phyloP scores from a whole-genome alignment of 2,797 vertebrate species.

The Sebastes steindachneri region DNA sequence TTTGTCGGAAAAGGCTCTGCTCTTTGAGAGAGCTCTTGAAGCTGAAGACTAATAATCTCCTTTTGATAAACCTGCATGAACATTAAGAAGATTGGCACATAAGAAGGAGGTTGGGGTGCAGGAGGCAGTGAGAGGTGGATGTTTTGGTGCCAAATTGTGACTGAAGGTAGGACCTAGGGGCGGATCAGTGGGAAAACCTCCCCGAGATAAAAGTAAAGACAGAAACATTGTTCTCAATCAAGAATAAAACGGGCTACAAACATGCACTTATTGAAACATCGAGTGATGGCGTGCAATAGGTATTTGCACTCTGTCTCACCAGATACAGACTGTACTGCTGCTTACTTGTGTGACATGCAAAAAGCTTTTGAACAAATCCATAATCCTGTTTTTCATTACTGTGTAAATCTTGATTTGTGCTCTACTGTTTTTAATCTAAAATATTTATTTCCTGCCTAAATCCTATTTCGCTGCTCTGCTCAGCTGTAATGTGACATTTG shows the following conservation, averaged over 20 bases:
- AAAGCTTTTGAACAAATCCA: constrained; percentile 63
- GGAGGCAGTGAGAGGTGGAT: neutral
- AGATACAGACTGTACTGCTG: constrained; percentile 31
- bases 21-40: neutral
- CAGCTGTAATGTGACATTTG: constrained; percentile 43
- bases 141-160: neutral
- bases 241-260: neutral
- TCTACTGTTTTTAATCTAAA: constrained; percentile 67
- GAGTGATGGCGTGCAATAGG: neutral
- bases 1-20: neutral
- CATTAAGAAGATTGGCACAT: neutral
- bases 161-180: neutral
- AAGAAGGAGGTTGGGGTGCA: neutral
- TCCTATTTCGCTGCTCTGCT: constrained; percentile 62
- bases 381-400: constrained; percentile 77
- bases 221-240: neutral
- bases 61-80: neutral
- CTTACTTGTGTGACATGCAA: constrained; percentile 38
- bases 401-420: constrained; percentile 69
- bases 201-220: neutral
- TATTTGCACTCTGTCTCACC: constrained; percentile 29
- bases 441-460: constrained; percentile 59
- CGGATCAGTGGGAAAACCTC: neutral
- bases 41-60: neutral
- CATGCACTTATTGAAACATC: constrained; percentile 17